Conservation (phyloP, 2,888 invertebrate species). For the Nomada fucata region DNA sequence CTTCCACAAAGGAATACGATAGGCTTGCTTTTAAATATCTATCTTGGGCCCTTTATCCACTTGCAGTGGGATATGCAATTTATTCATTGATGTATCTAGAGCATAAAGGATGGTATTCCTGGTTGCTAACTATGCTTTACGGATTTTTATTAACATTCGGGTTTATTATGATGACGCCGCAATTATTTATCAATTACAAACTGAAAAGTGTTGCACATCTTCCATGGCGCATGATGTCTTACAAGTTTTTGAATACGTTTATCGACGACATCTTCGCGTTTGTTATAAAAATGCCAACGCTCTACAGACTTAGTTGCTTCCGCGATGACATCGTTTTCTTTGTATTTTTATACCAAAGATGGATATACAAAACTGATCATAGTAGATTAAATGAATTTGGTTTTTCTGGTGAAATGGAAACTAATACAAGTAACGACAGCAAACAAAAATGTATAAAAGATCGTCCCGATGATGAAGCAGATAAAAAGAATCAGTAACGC, state of each 20-base stretch:
- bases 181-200: conserved; percentile 99
- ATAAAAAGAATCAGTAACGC: conserved; percentile 78
- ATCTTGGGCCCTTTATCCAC: conserved; percentile 97
- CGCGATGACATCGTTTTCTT: conserved; percentile 99
- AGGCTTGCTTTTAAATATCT: conserved; percentile 98
- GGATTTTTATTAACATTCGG: conserved; percentile 99
- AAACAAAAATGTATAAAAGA: conserved; percentile 60
- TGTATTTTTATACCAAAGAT: conserved; percentile 99
- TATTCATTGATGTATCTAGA: conserved; percentile 98
- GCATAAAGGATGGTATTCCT: conserved; percentile 99
- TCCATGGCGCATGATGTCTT: conserved; percentile 99
- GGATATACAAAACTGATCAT: conserved; percentile 99
- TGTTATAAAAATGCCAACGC: conserved; percentile 99
- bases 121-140: conserved; percentile 97
- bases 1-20: conserved; percentile 97
- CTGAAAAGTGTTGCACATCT: conserved; percentile 99
- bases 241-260: conserved; percentile 99
- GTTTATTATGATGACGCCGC: conserved; percentile 99
- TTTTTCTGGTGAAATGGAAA: conserved; percentile 96
- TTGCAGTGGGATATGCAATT: conserved; percentile 95
- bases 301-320: conserved; percentile 99
- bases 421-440: conserved; percentile 81
- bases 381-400: conserved; percentile 99
- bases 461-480: conserved; percentile 58
- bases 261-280: conserved; percentile 99